Base-by-base conservation (phyloP, 2,797 vertebrate species). In the Sciaenops ocellatus region DNA sequence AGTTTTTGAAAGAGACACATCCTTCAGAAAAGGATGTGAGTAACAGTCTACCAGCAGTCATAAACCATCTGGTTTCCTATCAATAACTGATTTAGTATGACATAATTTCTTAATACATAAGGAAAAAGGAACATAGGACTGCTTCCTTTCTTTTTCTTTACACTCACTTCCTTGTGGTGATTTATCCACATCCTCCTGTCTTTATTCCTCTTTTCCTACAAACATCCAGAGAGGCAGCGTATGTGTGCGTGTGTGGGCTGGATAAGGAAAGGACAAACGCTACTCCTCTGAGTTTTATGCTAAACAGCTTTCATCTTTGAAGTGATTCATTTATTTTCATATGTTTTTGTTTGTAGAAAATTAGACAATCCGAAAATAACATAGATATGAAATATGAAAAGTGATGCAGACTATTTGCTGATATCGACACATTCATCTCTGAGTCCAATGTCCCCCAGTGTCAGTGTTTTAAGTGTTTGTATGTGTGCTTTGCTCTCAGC, bases 141-240 rank as follows among this genome's bases (percentile, higher is more conserved):
- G 52, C 55, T 79, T 82, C 48, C 59, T 70, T 54, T 56, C 46
- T 61, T 7, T 57, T 72, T 63, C 15, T 54, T 63, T 20, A 63
- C 30, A 28, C 65, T 60, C 41, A 56, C 1, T 59, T 87, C 64
- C 65, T 60, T 3, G 12, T 42, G 47, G n/a, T 47, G 38, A 56
- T 11, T 71, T 47, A 55, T 79, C 57, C 38, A 68, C 8, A 9
- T 55, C 56, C 48, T 79, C 24, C 1, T 63, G 20, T 68, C 30
- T 69, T 9, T 1, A 2, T 60, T 67, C 72, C 48, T 73, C n/a
- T 59, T 64, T 69, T 79, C 22, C 30, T 54, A 30, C 11, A 16
- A 46, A 72, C 55, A 6, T 38, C 42, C 56, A 47, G 1, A 44
- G 30, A 76, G 18, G 20, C 20, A 17, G 4, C 7, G 11, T 20